Base-by-base conservation (phyloP, 2,113 vertebrate genomes). In the Nycticebus coucang region DNA sequence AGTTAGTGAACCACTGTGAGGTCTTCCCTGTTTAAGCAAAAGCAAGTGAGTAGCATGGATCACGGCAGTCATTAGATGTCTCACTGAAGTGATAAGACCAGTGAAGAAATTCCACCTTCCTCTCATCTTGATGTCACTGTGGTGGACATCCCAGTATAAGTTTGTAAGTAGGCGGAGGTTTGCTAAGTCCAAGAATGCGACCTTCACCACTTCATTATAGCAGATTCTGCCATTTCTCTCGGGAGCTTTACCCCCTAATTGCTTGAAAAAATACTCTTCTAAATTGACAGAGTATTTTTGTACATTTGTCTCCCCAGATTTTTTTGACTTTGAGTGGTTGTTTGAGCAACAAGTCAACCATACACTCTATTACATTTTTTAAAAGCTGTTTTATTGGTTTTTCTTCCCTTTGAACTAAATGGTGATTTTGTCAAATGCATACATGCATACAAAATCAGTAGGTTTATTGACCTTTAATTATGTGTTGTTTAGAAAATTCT, bases 91-190 rank as follows among this genome's bases (percentile, higher is more conserved):
- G 24, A 37, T 12, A 33, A 68, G 6, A 68, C 1, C 18, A n/a
- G 82, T 2, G 22, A 0, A 45, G 9, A 18, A 62, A 87, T 13
- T 10, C 45, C 13, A 2, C 8, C 14, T 50, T 9, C 18, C 1
- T 35, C 7, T 10, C 53, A 55, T 24, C 0, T 10, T 35, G 7
- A 53, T 10, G 2, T 7, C 74, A 24, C 17, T 10, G 4, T 74
- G 37, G 30, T 13, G 6, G 1, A 22, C n/a, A 33, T 4, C 1
- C n/a, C 26, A 7, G 13, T 0, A 1, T 28, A 64, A 1, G 1
- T 11, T 57, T 50, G 37, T 14, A 53, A 71, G 68, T 1, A 88
- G 37, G 13, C 13, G 59, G 30, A 80, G 15, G 12, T 33, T 41
- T 19, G 5, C 22, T 22, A 45, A 57, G 9, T 26, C 45, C 57